phyloP scores from a whole-genome alignment of 2,797 vertebrate species.

The Erethizon dorsatum region DNA sequence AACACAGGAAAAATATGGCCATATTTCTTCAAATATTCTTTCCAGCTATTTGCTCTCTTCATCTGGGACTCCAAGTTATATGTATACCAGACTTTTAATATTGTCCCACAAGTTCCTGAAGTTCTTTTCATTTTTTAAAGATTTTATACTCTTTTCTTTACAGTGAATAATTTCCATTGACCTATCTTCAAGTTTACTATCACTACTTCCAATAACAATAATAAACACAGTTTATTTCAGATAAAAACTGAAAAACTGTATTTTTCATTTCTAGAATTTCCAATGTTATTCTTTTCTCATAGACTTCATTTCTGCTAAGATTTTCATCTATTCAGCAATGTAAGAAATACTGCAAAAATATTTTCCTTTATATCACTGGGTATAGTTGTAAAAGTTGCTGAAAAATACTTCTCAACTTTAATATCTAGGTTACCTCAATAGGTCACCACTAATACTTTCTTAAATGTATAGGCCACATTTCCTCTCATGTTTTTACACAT shows the following conservation, averaged over 20 bases:
- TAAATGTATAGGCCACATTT: background rate
- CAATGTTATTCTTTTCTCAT: background rate
- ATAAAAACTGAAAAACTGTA: no score
- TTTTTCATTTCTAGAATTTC: conserved; percentile 5
- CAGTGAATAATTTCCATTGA: background rate
- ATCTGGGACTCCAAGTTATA: background rate
- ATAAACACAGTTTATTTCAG: background rate
- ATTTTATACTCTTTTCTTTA: background rate
- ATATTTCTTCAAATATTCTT: background rate
- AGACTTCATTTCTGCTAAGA: conserved; percentile 10
- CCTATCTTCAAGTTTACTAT: background rate
- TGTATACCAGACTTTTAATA: background rate
- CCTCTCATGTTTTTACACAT: background rate
- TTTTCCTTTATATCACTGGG: background rate
- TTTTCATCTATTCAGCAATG: background rate
- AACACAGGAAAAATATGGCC: background rate
- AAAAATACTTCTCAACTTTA: background rate
- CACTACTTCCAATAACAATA: background rate
- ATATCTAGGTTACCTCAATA: background rate
- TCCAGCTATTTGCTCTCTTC: background rate
- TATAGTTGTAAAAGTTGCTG: background rate
- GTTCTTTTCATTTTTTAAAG: background rate
- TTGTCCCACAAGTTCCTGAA: background rate
- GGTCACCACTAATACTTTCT: background rate
- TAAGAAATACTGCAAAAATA: background rate